Base-by-base conservation (phyloP, 2,113 vertebrate species). In the Hylia prasina region DNA sequence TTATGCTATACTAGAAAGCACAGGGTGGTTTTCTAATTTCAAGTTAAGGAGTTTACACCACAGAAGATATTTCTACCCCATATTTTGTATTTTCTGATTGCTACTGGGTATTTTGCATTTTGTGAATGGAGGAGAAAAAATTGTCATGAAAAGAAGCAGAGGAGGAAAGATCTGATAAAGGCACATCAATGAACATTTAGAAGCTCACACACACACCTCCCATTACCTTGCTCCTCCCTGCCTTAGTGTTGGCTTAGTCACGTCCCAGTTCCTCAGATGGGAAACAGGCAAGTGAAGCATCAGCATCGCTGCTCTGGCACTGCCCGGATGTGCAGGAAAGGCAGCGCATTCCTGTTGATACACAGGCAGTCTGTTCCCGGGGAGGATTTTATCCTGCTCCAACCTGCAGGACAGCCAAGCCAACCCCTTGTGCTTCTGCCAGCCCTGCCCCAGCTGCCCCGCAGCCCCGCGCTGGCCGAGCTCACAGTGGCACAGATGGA, bases 281-380 rank as follows among this genome's bases (percentile, higher is more conserved):
- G 64, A 31, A 64, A 20, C 30, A 13, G 58, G 21, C 65, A 9
- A 44, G 20, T 0, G 72, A 15, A 73, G 50, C 71, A 31, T 15
- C 50, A 6, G 50, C 71, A 25, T 11, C 6, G 6, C 84, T 24
- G 51, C 51, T 15, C 30, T 2, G 37, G 60, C 9, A 0, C 54
- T 12, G 13, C 57, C 61, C 4, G 1, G 31, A 9, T 24, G 42
- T 4, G 0, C 54, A 4, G 4, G 68, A 4, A 7, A 30, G 48
- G 81, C 76, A 10, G 56, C 3, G 0, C 0, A 0, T 42, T 12
- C 10, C 5, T n/a, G 1, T 3, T 6, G 0, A 0, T 19, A 1
- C 10, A 22, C 73, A 1, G 47, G 15, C 39, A 12, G 53, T 4
- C 27, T 11, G 16, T 5, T 27, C 48, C 23, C n/a, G 35, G n/a